Base-by-base conservation (phyloP, 2,113 vertebrate genomes). In the Heteronetta atricapilla region DNA sequence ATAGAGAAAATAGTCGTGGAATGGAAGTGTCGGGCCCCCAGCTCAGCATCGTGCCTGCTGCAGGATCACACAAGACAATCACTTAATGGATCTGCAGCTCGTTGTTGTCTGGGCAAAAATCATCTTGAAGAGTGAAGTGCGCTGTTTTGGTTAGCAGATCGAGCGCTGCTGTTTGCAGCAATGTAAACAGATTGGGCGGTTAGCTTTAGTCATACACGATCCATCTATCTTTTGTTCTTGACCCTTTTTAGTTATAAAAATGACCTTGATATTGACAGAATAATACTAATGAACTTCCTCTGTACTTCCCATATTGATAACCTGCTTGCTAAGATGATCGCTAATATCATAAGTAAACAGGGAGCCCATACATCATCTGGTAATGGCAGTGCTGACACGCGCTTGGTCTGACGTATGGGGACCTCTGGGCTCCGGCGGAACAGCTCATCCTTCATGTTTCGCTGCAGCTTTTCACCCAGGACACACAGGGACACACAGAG, bases 321-420 rank as follows among this genome's bases (percentile, higher is more conserved):
- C 96, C 95, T 89, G 97, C 97, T 98, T 97, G 96, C 88, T 97
- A 91, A 96, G 98, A 98, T 98, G 98, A 99, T 98, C 98, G 97
- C 97, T 98, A 98, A 98, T 98, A 98, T 98, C 98, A 97, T 98
- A 98, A 98, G 98, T 98, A 98, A 98, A 97, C 97, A 98, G 95
- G 68, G 81, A 82, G 96, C 74, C 81, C 38, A 96, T 97, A 95
- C 90, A 95, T 98, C 98, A 98, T 92, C 86, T 18, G 12, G 50
- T 44, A 66, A 75, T 55, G 96, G 96, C 95, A 78, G 64, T 11
- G 59, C 84, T 93, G 97, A 95, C 97, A 74, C 66, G 38, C 7
- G 17, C 76, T 5, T 7, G 75, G 78, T 64, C 95, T 97, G 98
- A 97, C 86, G 75, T 85, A 97, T 67, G 22, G 77, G 55, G 88